Conservation (phyloP, 2,797 vertebrate genomes). For the Sebastes aleutianus region DNA sequence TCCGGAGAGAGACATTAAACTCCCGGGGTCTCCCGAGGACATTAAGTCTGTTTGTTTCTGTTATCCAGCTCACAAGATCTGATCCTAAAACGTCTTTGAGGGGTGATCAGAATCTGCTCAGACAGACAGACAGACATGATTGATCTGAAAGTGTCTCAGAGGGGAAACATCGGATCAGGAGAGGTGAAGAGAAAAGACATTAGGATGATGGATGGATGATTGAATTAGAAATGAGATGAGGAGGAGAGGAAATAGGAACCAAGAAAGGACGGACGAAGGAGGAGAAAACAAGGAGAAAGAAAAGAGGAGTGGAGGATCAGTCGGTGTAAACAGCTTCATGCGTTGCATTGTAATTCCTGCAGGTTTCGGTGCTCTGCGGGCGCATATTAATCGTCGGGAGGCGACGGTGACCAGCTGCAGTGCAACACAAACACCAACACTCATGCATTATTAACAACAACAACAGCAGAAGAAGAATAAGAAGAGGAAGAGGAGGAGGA, state of each 20-base stretch:
- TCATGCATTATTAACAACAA: slow-evolving; percentile 4
- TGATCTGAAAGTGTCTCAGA: too few relatives aligned
- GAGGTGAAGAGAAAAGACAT: too few relatives aligned
- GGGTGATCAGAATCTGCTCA: not conserved
- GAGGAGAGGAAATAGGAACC: not conserved
- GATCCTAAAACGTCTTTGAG: not conserved
- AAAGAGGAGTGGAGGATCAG: not conserved
- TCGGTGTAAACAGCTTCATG: not conserved
- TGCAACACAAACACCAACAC: slow-evolving; percentile 17
- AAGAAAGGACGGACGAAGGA: not conserved
- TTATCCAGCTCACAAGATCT: not conserved
- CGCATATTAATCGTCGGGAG: not conserved
- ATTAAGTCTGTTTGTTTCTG: too few relatives aligned
- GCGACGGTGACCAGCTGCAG: not conserved
- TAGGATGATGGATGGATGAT: too few relatives aligned
- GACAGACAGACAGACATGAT: not conserved
- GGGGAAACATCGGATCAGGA: not conserved
- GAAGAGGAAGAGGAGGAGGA: too few relatives aligned
- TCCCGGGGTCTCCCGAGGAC: too few relatives aligned
- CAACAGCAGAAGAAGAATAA: not conserved
- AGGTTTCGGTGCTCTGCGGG: slow-evolving; percentile 15
- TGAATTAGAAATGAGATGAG: too few relatives aligned
- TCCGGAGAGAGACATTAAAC: not conserved
- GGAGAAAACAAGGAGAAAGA: too few relatives aligned
- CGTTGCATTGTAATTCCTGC: slow-evolving; percentile 18